These are phyloP conservation scores for Trisateles emortualis DNA, from an alignment of 2,888 invertebrate species.

Conservation along the genomic window DNA sequence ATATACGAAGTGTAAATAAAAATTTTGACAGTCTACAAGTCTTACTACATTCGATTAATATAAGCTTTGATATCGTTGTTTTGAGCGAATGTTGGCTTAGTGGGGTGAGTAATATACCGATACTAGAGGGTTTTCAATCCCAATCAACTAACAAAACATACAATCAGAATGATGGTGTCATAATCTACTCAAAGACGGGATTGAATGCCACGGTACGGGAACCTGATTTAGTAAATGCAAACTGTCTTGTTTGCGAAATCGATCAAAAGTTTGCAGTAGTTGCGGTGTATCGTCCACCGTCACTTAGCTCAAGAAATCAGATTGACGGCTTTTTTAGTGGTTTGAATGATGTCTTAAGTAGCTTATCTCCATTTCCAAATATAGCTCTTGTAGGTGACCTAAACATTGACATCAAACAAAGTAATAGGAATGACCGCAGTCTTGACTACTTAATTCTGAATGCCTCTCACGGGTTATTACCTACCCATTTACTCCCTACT, in stretches of 20 bases:
- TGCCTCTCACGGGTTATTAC: constrained; percentile 6
- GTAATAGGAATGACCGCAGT: neutral
- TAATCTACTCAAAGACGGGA: too few relatives aligned
- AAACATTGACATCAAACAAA: constrained; percentile 10
- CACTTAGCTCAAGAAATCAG: constrained; percentile 4
- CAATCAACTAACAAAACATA: too few relatives aligned
- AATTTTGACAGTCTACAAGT: too few relatives aligned
- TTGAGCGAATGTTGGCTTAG: too few relatives aligned
- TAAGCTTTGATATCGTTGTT: too few relatives aligned
- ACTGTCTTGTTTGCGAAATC: constrained; percentile 5
- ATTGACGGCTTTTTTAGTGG: constrained; percentile 8
- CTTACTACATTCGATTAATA: too few relatives aligned
- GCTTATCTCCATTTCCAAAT: neutral
- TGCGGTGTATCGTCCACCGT: constrained; percentile 10
- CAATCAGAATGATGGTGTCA: too few relatives aligned
- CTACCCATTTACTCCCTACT: too few relatives aligned
- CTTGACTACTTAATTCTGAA: constrained; percentile 4
- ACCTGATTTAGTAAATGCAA: constrained; percentile 3
- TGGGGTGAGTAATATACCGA: too few relatives aligned
- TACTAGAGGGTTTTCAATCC: too few relatives aligned
- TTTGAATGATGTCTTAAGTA: constrained; percentile 4
- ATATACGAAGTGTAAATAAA: too few relatives aligned
- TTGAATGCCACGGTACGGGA: too few relatives aligned
- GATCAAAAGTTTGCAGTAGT: neutral
- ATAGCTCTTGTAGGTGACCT: constrained; percentile 7